Percentiles rank a stretch among this genome's conserved stretches.
These are phyloP conservation scores for Parapsyche elsis DNA, from an alignment of 1,140 invertebrate genomes.

Conservation along the genomic window DNA sequence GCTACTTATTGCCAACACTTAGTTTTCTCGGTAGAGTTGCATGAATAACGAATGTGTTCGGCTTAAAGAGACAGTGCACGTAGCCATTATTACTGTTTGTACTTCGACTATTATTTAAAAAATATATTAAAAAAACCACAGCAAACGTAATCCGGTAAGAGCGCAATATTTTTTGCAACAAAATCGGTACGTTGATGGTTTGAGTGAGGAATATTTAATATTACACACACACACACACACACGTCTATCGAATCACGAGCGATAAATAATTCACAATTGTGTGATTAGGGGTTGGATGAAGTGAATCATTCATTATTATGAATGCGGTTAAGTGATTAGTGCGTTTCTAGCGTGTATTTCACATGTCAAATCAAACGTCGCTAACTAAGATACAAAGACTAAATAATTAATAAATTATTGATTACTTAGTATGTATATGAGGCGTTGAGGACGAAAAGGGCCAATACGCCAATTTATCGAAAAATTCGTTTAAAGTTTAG, in stretches of 20 bases:
- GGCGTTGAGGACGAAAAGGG: no score
- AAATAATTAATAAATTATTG: neutral
- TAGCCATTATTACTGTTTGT: conserved; percentile 1
- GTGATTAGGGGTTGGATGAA: no score
- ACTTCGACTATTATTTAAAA: neutral
- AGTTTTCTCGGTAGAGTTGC: neutral
- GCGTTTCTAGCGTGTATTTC: neutral
- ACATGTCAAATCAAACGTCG: neutral
- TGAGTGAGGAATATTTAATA: no score
- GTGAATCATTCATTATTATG: neutral
- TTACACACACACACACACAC: no score
- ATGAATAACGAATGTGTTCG: neutral
- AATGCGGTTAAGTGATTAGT: conserved; percentile 11
- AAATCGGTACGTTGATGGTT: no score
- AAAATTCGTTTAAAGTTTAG: no score
- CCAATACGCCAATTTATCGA: no score
- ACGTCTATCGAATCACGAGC: neutral
- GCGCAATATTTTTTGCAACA: no score
- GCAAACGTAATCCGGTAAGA: neutral
- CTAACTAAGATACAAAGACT: neutral
- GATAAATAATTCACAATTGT: neutral
- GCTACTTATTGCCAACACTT: neutral
- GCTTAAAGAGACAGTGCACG: neutral
- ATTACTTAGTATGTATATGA: neutral
- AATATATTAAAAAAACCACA: neutral